Percentiles rank a stretch among this genome's conserved stretches.
Evolutionary conservation across 2,797 vertebrate species (phyloP).

Genomic region (Lepus oiostolus): DNA sequence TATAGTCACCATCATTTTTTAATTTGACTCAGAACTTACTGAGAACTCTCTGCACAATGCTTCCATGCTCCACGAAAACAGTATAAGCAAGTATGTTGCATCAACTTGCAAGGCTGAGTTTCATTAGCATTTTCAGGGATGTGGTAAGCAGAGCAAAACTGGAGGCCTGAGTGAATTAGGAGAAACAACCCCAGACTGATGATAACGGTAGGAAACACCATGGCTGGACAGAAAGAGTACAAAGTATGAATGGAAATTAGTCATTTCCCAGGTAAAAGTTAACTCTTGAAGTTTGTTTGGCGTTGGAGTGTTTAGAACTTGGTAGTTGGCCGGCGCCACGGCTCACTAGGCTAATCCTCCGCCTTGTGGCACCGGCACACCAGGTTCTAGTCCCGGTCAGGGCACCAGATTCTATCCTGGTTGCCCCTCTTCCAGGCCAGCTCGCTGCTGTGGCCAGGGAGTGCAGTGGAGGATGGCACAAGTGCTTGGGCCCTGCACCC

Average conservation of each 20-base stretch:
- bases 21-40: background rate
- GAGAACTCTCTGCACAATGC: constrained; percentile 21
- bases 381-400: too few relatives aligned
- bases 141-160: background rate
- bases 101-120: constrained; percentile 9
- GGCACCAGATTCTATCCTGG: too few relatives aligned
- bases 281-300: background rate
- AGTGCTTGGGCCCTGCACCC: too few relatives aligned
- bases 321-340: background rate
- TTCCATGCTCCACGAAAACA: background rate
- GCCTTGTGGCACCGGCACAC: too few relatives aligned
- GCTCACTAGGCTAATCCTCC: too few relatives aligned
- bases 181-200: background rate
- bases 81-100: background rate
- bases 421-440: too few relatives aligned
- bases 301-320: background rate
- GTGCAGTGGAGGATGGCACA: too few relatives aligned
- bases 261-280: background rate
- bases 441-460: too few relatives aligned
- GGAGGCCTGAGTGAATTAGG: background rate
- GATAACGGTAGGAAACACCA: background rate
- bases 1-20: background rate
- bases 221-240: background rate
- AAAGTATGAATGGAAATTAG: background rate
- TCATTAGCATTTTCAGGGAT: background rate